Conservation (phyloP, 2,888 invertebrate genomes). For the Xanthia icteritia region DNA sequence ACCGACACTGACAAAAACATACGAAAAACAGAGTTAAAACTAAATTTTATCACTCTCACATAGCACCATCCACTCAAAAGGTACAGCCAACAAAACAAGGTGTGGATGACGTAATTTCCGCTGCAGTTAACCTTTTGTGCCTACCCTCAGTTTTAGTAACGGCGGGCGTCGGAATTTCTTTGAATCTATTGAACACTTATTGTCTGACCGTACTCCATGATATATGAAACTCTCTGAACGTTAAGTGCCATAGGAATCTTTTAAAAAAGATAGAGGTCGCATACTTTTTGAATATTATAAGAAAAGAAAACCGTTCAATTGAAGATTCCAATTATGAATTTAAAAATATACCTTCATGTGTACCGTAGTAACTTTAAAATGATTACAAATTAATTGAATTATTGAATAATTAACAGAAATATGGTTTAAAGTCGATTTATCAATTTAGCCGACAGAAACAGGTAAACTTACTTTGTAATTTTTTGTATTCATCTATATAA, state of each 20-base stretch:
- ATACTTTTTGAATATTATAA: neutral
- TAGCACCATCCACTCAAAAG: constrained; percentile 56
- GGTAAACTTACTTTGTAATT: neutral
- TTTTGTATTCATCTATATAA: neutral
- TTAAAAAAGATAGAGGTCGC: constrained; percentile 15
- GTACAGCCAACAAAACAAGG: constrained; percentile 77
- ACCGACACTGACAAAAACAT: neutral
- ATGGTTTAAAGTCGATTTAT: neutral
- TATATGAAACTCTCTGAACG: constrained; percentile 49
- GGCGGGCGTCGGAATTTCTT: constrained; percentile 65
- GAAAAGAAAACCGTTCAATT: neutral
- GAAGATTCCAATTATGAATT: neutral
- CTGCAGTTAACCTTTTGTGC: constrained; percentile 70
- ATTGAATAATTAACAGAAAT: neutral
- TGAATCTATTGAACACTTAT: constrained; percentile 66
- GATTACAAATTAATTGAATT: neutral
- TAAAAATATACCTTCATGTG: neutral
- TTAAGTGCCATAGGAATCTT: neutral
- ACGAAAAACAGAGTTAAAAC: neutral
- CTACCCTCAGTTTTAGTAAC: constrained; percentile 69
- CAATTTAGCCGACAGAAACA: neutral
- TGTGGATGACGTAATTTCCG: constrained; percentile 79
- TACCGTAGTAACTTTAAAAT: neutral
- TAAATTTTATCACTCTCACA: constrained; percentile 16
- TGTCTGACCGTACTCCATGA: constrained; percentile 63